Percentiles rank a stretch among this genome's conserved stretches.
Conservation (phyloP, 1,140 invertebrate genomes). For the Listronotus oregonensis region DNA sequence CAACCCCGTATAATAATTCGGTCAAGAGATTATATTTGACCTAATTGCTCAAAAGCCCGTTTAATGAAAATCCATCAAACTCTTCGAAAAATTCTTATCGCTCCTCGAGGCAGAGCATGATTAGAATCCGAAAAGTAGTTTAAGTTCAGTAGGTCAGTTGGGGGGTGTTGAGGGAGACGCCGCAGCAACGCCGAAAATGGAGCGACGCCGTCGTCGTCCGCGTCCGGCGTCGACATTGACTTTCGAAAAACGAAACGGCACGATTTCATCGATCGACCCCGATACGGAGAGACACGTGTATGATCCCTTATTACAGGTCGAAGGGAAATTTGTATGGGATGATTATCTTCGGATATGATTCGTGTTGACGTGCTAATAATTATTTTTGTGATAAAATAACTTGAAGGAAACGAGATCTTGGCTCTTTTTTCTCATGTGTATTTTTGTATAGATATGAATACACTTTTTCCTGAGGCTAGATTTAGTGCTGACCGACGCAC, state of each 20-base stretch:
- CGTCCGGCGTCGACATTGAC: conserved; percentile 25
- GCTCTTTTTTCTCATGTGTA: no score
- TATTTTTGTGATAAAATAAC: no score
- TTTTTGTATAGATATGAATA: no score
- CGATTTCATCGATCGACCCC: conserved; percentile 21
- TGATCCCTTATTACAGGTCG: neutral
- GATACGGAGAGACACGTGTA: neutral
- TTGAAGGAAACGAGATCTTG: no score
- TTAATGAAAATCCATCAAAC: neutral
- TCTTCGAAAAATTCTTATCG: neutral
- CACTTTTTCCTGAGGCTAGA: no score
- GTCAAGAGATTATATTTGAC: no score
- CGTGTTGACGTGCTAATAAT: no score
- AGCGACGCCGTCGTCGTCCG: conserved; percentile 10
- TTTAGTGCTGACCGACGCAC: no score
- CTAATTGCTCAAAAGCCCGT: no score
- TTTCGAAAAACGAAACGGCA: conserved; percentile 16
- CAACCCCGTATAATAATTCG: no score
- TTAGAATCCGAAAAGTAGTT: conserved; percentile 9
- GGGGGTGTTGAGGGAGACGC: neutral
- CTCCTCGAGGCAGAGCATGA: neutral
- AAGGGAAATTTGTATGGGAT: no score
- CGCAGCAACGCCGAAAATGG: neutral
- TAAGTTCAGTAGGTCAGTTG: conserved; percentile 25
- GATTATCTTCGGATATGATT: no score